Evolutionary conservation across 2,797 vertebrate genomes (phyloP), one percentile per base, ranked within the genome.

Genomic region (Hirundo rustica): DNA sequence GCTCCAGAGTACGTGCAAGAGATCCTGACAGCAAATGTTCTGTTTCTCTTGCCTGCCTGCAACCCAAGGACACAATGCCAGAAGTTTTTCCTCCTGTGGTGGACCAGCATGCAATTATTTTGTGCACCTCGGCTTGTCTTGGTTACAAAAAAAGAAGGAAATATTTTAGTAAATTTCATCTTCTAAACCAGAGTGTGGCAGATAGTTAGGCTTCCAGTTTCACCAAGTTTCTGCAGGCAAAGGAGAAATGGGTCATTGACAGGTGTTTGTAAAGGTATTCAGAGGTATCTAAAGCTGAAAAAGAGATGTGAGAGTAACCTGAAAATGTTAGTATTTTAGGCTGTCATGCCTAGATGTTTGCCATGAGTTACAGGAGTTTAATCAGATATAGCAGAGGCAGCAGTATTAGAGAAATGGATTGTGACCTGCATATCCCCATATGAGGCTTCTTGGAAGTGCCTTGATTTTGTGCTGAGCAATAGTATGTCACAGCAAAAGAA

Each of bases 91-190:
- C 54, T 89, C 61, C 62, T 65, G 54, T 0, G 0, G 84, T 54
- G 22, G 57, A 85, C 50, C 6, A 14, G 75, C 29, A 77, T 25
- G 72, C 44, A 78, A 72, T 53, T 83, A 88, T 70, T 91, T 81
- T 88, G 61, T 50, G 65, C 61, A 93, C 36, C 62, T 89, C 85
- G 80, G 50, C 36, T 85, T 80, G 61, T 67, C 44, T 67, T 72
- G 58, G 36, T 87, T 84, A 64, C 36, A 72, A 68, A 85, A 85
- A 92, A 74, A 75, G 38, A 89, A 85, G 62, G 68, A 96, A 88
- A 83, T 72, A 89, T 75, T 95, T 89, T 78, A 89, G 82, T 85
- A 91, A 48, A 20, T 85, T 91, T 80, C 53, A 51, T 68, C 45
- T 89, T 42, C 68, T 71, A 88, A 71, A 48, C 11, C 57, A 68